A percentile compares a stretch with the other conserved stretches of the same genome.
phyloP scores from a whole-genome alignment of 2,797 vertebrate species.

The Garrulus glandarius region DNA sequence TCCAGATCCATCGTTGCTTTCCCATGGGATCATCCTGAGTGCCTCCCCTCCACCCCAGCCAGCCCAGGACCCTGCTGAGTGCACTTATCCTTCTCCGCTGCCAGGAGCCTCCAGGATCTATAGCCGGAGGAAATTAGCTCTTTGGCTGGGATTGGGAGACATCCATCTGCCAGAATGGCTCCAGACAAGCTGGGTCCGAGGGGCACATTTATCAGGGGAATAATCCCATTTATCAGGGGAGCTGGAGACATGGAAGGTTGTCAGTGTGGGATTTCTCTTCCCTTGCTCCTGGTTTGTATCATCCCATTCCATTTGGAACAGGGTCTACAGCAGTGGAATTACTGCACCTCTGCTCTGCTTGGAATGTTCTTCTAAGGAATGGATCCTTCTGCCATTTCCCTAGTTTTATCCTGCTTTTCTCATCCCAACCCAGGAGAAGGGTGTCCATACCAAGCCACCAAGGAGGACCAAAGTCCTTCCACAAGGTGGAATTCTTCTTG shows the following conservation, averaged over 20 bases:
- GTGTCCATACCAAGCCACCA: background rate
- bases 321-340: background rate
- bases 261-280: background rate
- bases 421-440: background rate
- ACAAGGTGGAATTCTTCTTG: background rate
- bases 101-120: conserved; percentile 39
- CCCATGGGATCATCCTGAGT: background rate
- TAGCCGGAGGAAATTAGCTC: conserved; percentile 33
- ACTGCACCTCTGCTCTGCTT: background rate
- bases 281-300: background rate
- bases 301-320: background rate
- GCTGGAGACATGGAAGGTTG: background rate
- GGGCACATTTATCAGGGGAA: background rate
- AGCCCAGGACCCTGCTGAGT: conserved; percentile 27
- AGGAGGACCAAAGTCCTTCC: background rate
- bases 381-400: background rate
- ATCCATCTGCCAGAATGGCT: background rate
- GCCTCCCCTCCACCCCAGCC: background rate
- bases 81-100: background rate
- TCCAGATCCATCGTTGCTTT: background rate
- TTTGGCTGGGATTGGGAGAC: conserved; percentile 25
- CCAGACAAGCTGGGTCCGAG: background rate
- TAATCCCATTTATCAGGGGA: background rate
- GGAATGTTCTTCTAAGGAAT: background rate
- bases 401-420: background rate